Evolutionary conservation across 35 echinoderm and acorn worm genomes (phyloP).

Genomic region (Apostichopus californicus): DNA sequence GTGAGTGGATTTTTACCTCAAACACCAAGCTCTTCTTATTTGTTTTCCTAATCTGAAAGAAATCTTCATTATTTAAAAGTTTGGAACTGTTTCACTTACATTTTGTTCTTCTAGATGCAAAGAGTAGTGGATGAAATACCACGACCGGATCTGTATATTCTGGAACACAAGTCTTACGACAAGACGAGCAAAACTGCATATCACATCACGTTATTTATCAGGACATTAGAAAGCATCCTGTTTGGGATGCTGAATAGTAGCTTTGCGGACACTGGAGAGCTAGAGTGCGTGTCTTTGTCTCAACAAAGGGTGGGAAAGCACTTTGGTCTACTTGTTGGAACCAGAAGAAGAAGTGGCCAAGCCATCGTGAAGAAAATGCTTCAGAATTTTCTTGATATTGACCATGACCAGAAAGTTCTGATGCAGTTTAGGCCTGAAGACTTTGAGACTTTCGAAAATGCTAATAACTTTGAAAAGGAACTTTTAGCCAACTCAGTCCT

Average conservation of each 20-base stretch:
- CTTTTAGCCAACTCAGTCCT: conserved; percentile 72
- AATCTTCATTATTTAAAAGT: too few relatives aligned
- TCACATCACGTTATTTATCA: conserved; percentile 56
- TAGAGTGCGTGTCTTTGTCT: conserved; percentile 60
- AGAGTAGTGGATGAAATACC: conserved; percentile 74
- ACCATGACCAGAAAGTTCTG: not conserved
- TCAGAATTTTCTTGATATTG: conserved; percentile 17
- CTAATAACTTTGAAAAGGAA: conserved; percentile 74
- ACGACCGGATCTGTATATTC: conserved; percentile 69
- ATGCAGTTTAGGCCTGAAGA: conserved; percentile 54
- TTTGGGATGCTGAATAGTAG: conserved; percentile 66
- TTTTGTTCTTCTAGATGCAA: conserved; percentile 53
- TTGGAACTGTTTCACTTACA: too few relatives aligned
- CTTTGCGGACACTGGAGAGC: conserved; percentile 46
- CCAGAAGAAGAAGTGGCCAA: conserved; percentile 69
- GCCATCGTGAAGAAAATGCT: conserved; percentile 55
- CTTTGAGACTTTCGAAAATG: conserved; percentile 44
- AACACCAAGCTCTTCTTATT: too few relatives aligned
- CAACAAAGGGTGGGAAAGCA: conserved; percentile 69
- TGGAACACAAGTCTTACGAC: conserved; percentile 74
- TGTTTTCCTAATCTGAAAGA: too few relatives aligned
- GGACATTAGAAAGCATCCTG: conserved; percentile 71
- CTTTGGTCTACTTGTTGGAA: conserved; percentile 74
- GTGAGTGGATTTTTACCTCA: too few relatives aligned
- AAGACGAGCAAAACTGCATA: conserved; percentile 65